A percentile compares a stretch with the other conserved stretches of the same genome.
Evolutionary conservation across 2,888 invertebrate species (phyloP).

Genomic region (Isotomurus palustris): DNA sequence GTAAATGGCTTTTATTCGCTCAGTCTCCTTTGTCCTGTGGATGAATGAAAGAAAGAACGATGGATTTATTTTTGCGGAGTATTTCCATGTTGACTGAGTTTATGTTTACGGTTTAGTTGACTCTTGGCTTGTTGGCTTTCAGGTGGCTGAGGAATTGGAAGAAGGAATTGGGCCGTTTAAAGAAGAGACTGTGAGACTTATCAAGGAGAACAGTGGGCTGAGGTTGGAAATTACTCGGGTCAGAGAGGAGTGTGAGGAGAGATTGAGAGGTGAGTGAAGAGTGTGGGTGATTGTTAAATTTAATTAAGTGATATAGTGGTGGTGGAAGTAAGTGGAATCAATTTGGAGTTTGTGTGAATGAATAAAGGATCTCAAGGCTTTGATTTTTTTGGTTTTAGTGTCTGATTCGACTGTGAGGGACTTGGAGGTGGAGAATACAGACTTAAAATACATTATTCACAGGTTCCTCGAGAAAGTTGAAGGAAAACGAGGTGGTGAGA

Average conservation of each 20-base stretch:
- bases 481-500: slow-evolving; percentile 32
- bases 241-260: slow-evolving; percentile 32
- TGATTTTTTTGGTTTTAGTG: slow-evolving; percentile 14
- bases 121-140: too few species aligned
- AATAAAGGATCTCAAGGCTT: background rate
- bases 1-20: too few species aligned
- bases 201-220: slow-evolving; percentile 42
- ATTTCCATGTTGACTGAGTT: background rate
- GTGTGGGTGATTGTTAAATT: background rate
- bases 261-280: slow-evolving; percentile 26
- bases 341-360: background rate
- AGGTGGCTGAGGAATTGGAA: slow-evolving; percentile 42
- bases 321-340: background rate
- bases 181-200: slow-evolving; percentile 38
- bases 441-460: slow-evolving; percentile 40
- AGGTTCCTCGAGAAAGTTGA: slow-evolving; percentile 36
- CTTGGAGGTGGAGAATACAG: slow-evolving; percentile 39
- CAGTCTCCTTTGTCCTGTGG: too few species aligned
- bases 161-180: slow-evolving; percentile 41
- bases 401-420: slow-evolving; percentile 25
- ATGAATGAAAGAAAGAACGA: background rate
- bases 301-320: background rate
- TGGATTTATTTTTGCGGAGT: background rate
- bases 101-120: too few species aligned
- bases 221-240: slow-evolving; percentile 31